Evolutionary conservation across 2,888 invertebrate genomes (phyloP).

Genomic region (Heliconius erato): DNA sequence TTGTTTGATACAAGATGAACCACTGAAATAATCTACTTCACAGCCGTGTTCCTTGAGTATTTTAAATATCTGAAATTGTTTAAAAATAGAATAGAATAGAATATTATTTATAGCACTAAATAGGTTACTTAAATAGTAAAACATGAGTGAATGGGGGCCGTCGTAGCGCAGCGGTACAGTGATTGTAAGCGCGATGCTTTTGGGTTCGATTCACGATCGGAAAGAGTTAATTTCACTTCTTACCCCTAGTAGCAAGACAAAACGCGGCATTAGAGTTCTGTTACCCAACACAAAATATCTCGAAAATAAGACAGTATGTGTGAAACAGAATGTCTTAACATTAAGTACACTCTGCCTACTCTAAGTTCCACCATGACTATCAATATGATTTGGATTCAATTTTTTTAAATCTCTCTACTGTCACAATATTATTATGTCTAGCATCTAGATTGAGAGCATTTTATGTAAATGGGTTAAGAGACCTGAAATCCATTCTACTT

Average conservation of each 20-base stretch:
- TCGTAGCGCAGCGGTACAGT: neutral
- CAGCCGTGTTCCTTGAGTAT: conserved; percentile 75
- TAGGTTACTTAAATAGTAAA: neutral
- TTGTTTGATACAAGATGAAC: conserved; percentile 48
- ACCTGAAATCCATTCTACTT: conserved; percentile 80
- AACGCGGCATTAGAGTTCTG: too few species aligned
- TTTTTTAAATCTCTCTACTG: conserved; percentile 69
- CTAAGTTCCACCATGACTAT: conserved; percentile 83
- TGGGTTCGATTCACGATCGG: neutral
- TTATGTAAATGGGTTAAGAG: conserved; percentile 78
- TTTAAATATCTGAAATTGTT: conserved; percentile 69
- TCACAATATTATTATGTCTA: conserved; percentile 70
- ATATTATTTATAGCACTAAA: neutral
- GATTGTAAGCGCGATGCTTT: neutral
- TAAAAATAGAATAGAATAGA: neutral
- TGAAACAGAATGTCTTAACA: too few species aligned
- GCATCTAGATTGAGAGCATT: conserved; percentile 80
- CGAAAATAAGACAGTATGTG: too few species aligned
- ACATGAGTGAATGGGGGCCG: neutral
- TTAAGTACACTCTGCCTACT: too few species aligned
- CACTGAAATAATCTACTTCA: conserved; percentile 77
- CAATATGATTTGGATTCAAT: conserved; percentile 77
- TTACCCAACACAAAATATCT: too few species aligned
- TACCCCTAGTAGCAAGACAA: neutral
- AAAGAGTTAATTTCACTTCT: neutral